A percentile compares a stretch with the other conserved stretches of the same genome.
phyloP scores from a whole-genome alignment of 2,888 invertebrate species.

The Ametastegia equiseti region DNA sequence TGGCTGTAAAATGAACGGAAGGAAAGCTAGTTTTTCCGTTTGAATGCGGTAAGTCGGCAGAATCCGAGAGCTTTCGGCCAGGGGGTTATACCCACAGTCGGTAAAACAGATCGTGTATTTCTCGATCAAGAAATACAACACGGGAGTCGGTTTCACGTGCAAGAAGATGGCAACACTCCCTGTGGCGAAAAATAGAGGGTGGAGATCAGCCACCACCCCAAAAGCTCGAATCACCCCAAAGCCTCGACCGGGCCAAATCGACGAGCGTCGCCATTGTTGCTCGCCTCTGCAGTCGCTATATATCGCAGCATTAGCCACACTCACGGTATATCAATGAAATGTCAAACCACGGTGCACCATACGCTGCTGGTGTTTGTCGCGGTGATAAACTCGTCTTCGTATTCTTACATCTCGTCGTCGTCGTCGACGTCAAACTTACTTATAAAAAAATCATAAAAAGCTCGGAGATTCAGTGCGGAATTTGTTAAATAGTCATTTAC shows the following conservation, averaged over 20 bases:
- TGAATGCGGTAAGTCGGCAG: too few species aligned
- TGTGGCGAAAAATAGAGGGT: conserved; percentile 47
- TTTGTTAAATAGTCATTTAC: too few species aligned
- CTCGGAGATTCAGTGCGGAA: too few species aligned
- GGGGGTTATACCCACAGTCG: background rate
- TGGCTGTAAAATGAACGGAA: background rate
- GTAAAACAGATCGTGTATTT: conserved; percentile 13
- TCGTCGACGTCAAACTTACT: too few species aligned
- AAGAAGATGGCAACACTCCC: conserved; percentile 53
- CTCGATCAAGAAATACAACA: background rate
- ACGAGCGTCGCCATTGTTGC: conserved; percentile 71
- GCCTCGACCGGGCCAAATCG: conserved; percentile 63
- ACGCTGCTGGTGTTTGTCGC: conserved; percentile 22
- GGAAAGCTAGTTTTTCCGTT: background rate
- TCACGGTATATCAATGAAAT: conserved; percentile 71
- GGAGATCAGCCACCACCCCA: conserved; percentile 55
- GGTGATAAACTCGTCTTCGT: too few species aligned
- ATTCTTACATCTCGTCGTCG: too few species aligned
- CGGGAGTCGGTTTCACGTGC: background rate
- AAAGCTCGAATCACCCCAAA: conserved; percentile 59
- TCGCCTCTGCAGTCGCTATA: conserved; percentile 66
- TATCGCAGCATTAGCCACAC: conserved; percentile 56
- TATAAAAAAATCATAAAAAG: too few species aligned
- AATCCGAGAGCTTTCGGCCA: too few species aligned
- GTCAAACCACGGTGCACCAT: conserved; percentile 62